phyloP scores from a whole-genome alignment of 2,888 invertebrate species.

The Automeris io region DNA sequence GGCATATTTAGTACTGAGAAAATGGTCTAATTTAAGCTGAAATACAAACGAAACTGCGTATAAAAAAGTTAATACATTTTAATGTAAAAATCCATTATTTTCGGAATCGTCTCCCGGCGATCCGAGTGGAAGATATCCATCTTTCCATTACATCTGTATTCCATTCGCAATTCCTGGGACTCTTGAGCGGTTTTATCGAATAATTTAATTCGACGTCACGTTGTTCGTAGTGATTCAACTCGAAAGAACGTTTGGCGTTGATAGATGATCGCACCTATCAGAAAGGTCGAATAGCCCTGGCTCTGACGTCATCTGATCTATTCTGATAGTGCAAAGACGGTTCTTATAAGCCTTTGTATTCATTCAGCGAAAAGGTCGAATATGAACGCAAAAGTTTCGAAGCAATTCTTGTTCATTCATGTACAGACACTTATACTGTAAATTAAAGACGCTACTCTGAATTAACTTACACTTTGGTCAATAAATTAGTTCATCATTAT shows the following conservation, averaged over 20 bases:
- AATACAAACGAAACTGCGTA: too few species aligned
- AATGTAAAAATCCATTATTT: conserved; percentile 2
- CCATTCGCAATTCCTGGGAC: not conserved
- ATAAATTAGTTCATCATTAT: too few species aligned
- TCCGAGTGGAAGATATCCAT: not conserved
- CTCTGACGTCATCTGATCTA: conserved; percentile 5
- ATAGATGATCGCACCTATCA: conserved; percentile 10
- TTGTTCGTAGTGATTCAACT: conserved; percentile 6
- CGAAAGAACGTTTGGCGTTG: conserved; percentile 14
- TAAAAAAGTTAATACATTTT: not conserved
- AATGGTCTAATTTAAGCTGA: too few species aligned
- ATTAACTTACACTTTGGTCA: too few species aligned
- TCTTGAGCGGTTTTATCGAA: conserved; percentile 6
- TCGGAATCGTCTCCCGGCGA: not conserved
- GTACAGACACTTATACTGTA: too few species aligned
- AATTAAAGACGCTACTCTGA: too few species aligned
- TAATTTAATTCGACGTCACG: conserved; percentile 13
- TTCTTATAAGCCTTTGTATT: too few species aligned
- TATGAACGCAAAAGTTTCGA: not conserved
- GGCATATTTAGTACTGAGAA: too few species aligned
- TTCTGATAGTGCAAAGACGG: not conserved
- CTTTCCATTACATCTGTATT: conserved; percentile 3
- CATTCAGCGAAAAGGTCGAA: not conserved
- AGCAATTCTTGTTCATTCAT: too few species aligned
- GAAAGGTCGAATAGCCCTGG: conserved; percentile 1